phyloP scores from a whole-genome alignment of 2,888 invertebrate genomes.

The Ashinkailepas kermadecensis region DNA sequence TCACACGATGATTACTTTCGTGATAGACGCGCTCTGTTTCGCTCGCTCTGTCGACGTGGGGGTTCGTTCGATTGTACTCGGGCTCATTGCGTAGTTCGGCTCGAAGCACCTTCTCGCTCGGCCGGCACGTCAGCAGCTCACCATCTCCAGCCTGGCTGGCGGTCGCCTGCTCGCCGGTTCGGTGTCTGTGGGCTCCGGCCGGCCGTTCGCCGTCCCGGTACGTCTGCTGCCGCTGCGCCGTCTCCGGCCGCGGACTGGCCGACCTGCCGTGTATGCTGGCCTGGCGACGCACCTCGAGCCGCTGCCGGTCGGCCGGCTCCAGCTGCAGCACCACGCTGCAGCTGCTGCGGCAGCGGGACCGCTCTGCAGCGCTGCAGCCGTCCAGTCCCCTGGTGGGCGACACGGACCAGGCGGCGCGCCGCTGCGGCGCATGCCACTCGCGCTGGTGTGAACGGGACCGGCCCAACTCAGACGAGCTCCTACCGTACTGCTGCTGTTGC shows the following conservation, averaged over 20 bases:
- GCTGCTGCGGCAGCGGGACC: background rate
- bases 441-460: background rate
- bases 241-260: background rate
- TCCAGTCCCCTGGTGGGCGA: background rate
- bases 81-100: too few species aligned
- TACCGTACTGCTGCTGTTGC: conserved; percentile 9
- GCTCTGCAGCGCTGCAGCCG: background rate
- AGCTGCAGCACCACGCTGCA: background rate
- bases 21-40: too few species aligned
- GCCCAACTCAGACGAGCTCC: background rate
- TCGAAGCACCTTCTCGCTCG: too few species aligned
- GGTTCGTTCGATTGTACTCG: too few species aligned
- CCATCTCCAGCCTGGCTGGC: too few species aligned
- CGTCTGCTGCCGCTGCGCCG: too few species aligned
- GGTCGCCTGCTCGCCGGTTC: too few species aligned
- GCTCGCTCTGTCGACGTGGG: too few species aligned
- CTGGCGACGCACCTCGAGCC: background rate
- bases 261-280: background rate
- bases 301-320: background rate
- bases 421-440: background rate
- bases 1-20: too few species aligned
- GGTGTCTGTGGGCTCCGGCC: too few species aligned
- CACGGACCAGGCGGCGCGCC: background rate
- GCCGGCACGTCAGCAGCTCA: too few species aligned
- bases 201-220: too few species aligned